These are phyloP conservation scores for Carcina quercana DNA, from an alignment of 2,888 invertebrate genomes.

Conservation along the genomic window DNA sequence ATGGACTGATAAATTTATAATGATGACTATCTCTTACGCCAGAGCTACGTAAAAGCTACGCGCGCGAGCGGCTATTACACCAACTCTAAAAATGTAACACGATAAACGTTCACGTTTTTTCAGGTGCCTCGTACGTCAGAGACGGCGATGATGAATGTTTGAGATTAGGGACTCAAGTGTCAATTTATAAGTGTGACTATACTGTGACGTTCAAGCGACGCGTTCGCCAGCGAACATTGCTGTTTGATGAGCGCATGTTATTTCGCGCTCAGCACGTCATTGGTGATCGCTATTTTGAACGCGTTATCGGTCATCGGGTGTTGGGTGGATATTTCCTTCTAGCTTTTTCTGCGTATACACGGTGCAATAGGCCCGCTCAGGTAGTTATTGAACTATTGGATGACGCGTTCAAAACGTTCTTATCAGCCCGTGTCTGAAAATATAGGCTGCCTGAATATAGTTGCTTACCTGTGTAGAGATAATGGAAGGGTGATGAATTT, in stretches of 20 bases:
- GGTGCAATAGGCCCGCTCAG: no score
- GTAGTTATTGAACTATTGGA: no score
- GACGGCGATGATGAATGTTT: slow-evolving; percentile 44
- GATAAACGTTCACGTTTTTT: slow-evolving; percentile 46
- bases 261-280: slow-evolving; percentile 41
- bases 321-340: slow-evolving; percentile 12
- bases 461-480: no score
- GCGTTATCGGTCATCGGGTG: slow-evolving; percentile 39
- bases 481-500: no score
- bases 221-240: slow-evolving; percentile 27
- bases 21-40: slow-evolving; percentile 16
- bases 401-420: no score
- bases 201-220: slow-evolving; percentile 29
- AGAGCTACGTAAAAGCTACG: slow-evolving; percentile 34
- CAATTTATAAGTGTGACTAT: slow-evolving; percentile 53
- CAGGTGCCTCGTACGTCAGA: slow-evolving; percentile 49
- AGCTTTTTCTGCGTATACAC: no score
- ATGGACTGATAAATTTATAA: slow-evolving; percentile 1
- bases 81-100: slow-evolving; percentile 45
- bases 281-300: slow-evolving; percentile 30
- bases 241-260: slow-evolving; percentile 35
- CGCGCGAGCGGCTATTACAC: slow-evolving; percentile 45
- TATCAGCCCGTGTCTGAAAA: no score
- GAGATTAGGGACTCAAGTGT: slow-evolving; percentile 51
- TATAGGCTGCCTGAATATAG: no score